Evolutionary conservation across 2,113 vertebrate genomes (phyloP).

Genomic region (Microtus ochrogaster): DNA sequence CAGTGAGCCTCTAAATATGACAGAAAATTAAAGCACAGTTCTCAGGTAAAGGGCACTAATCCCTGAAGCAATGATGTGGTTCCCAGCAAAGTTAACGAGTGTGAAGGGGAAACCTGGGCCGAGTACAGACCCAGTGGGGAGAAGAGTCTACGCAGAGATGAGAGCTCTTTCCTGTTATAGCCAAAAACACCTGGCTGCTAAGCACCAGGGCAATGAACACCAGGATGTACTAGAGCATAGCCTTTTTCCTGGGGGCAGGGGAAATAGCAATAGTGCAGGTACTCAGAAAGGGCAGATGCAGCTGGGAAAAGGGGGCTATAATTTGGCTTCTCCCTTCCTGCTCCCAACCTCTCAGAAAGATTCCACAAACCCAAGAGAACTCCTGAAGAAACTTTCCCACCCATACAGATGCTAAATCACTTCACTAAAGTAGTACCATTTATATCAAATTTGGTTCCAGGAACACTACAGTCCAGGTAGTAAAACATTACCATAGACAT

Average conservation of each 20-base stretch:
- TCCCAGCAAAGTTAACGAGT: neutral
- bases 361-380: neutral
- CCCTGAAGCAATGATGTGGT: neutral
- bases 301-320: neutral
- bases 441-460: slow-evolving; percentile 7
- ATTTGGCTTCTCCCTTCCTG: neutral
- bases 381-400: neutral
- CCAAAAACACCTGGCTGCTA: neutral
- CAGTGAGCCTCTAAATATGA: neutral
- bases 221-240: neutral
- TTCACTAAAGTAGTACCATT: neutral
- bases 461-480: neutral
- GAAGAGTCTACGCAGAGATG: neutral
- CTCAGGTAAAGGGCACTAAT: neutral
- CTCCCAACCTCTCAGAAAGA: slow-evolving; percentile 6
- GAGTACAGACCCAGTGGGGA: neutral
- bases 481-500: neutral
- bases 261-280: neutral
- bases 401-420: neutral
- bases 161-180: neutral
- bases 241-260: neutral
- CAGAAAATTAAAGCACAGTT: neutral
- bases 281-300: neutral
- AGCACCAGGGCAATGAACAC: neutral
- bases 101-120: neutral